A percentile compares a stretch with the other conserved stretches of the same genome.
Evolutionary conservation across 2,113 vertebrate genomes (phyloP).

Genomic region (Trochalopteron elliotii): DNA sequence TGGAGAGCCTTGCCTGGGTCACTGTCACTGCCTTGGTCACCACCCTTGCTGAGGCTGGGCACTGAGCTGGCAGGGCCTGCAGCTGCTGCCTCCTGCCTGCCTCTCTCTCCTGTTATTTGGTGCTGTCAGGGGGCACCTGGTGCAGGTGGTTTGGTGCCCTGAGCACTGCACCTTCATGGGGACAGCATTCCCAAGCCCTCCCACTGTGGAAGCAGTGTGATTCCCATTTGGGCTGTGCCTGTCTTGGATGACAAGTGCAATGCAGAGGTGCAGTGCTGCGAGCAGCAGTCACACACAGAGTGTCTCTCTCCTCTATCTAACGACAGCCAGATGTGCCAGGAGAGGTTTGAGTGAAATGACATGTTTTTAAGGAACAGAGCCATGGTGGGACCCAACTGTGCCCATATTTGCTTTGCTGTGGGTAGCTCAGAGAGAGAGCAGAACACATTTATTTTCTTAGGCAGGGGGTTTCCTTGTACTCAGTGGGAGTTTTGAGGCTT

Average conservation of each 20-base stretch:
- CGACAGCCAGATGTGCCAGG: not conserved
- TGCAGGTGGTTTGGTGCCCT: rapidly evolving
- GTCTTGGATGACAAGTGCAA: not conserved
- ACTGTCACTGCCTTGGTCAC: not conserved
- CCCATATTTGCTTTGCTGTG: not conserved
- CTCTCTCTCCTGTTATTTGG: not conserved
- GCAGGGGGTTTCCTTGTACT: not conserved
- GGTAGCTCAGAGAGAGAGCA: not conserved
- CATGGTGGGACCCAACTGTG: not conserved
- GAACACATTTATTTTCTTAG: slow-evolving; percentile 18
- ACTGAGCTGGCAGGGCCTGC: not conserved
- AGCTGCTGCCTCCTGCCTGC: not conserved
- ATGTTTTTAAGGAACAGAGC: not conserved
- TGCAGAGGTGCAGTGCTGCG: not conserved
- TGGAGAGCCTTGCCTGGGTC: not conserved
- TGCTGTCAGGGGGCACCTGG: not conserved
- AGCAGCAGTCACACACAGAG: not conserved
- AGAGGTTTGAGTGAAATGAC: not conserved
- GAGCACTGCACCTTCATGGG: not conserved
- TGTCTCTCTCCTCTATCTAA: not conserved
- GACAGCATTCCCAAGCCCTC: not conserved
- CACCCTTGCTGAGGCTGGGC: not conserved
- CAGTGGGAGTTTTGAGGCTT: not conserved
- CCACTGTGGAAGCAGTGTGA: rapidly evolving
- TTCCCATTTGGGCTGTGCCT: not conserved